Evolutionary conservation across 2,113 vertebrate genomes (phyloP).

Genomic region (Chloropsis hardwickii): DNA sequence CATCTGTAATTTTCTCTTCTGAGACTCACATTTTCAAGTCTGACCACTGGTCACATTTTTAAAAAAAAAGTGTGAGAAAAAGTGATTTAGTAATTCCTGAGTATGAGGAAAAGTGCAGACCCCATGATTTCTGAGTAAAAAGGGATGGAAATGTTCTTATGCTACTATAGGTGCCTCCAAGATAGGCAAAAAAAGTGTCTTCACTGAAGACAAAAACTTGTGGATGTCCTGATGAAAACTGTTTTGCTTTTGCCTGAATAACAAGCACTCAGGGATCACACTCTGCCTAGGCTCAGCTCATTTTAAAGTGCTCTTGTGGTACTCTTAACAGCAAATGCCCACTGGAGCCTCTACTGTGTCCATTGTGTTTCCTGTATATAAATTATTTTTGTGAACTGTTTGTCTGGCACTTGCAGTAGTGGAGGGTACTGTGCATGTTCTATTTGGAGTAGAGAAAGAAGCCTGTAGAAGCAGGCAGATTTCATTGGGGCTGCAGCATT

Average conservation of each 20-base stretch:
- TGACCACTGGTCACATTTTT: not conserved
- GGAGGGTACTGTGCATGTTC: not conserved
- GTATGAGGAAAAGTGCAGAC: not conserved
- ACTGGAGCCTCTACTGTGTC: not conserved
- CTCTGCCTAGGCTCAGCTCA: not conserved
- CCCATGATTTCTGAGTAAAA: not conserved
- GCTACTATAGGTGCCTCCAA: not conserved
- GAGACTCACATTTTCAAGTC: not conserved
- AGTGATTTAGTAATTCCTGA: not conserved
- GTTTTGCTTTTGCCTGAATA: slow-evolving; percentile 11
- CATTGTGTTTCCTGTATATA: not conserved
- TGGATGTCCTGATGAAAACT: not conserved
- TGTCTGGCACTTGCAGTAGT: not conserved
- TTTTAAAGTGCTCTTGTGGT: not conserved
- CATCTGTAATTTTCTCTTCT: not conserved
- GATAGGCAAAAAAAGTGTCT: not conserved
- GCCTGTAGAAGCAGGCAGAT: not conserved
- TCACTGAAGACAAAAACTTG: not conserved
- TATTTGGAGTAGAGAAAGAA: not conserved
- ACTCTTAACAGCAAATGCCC: not conserved
- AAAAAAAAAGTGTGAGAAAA: not conserved
- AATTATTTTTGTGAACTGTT: not conserved
- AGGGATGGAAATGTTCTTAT: not conserved
- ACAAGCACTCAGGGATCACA: not conserved
- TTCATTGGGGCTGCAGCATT: not conserved